Base-by-base conservation (phyloP, 1,140 invertebrate genomes). In the Papilio machaon region DNA sequence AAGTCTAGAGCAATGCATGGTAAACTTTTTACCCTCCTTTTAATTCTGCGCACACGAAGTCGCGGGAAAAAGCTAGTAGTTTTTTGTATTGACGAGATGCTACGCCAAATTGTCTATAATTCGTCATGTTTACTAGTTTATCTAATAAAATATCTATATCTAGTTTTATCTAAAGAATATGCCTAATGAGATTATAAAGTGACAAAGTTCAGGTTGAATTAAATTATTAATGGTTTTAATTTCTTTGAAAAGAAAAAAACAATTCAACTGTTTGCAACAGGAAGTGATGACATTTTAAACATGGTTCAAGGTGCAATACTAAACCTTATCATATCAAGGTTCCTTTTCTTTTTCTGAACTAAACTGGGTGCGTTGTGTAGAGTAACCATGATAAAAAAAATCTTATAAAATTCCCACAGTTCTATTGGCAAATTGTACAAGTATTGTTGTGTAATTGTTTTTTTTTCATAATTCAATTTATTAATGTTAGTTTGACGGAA, bases 251-350 rank as follows among this genome's bases (percentile, higher is more conserved):
- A 30, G 0, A 67, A 9, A 30, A 30, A 13, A 67, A 10, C 6
- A 67, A 67, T n/a, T 30, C 60, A 67, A 38, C 15, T 35, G 10
- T 5, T 4, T 23, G 35, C 13, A 70, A 43, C 38, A 46, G 73
- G 73, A 74, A 74, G 73, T n/a, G 13, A 10, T 74, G 73, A 74
- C 43, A 74, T 74, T 74, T 74, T 74, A 47, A 74, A 73, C 70
- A 73, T 46, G 70, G 70, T 17, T 73, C 2, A 73, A 73, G 70
- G 4, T 9, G 19, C 35, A 43, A 17, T 43, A 43, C 73, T 46
- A 74, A 74, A 74, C 43, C 13, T 74, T 74, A 46, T 74, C 43
- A n/a, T 47, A 74, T 43, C 73, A 74, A 74, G 73, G 73, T 74
- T 74, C 38, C 38, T 74, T 43, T 74, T 74, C 23, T 30, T 30